A percentile compares a stretch with the other conserved stretches of the same genome.
These are phyloP conservation scores for Cylloceria caligata DNA, from an alignment of 2,888 invertebrate genomes.

Conservation along the genomic window DNA sequence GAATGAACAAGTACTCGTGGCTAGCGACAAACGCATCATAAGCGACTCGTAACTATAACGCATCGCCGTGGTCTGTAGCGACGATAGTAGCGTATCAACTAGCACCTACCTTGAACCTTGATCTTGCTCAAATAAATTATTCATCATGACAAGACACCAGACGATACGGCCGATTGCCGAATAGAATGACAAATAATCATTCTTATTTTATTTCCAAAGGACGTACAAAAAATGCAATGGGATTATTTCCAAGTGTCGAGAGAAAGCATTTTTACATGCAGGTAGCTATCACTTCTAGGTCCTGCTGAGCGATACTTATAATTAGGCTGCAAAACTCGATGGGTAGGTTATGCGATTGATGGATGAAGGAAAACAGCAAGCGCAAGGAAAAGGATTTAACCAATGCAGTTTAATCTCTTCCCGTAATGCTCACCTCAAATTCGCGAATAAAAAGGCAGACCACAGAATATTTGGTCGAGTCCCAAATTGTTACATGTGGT, in stretches of 20 bases:
- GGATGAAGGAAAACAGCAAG: neutral
- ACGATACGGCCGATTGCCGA: constrained; percentile 9
- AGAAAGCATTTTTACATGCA: neutral
- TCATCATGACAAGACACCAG: constrained; percentile 17
- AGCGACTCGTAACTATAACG: neutral
- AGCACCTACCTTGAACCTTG: constrained; percentile 42
- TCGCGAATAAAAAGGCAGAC: neutral
- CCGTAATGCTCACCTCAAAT: neutral
- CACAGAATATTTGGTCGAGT: neutral
- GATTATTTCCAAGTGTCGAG: neutral
- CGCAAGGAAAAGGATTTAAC: neutral
- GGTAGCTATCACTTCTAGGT: neutral
- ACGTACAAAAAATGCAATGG: neutral
- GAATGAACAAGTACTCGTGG: constrained; percentile 1
- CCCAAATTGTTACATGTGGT: neutral
- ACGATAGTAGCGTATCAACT: constrained; percentile 3
- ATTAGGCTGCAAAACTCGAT: neutral
- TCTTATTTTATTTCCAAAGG: neutral
- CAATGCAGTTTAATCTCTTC: neutral
- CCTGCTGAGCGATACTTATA: neutral
- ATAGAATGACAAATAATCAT: constrained; percentile 16
- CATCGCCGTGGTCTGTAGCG: neutral
- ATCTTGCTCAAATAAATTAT: constrained; percentile 37
- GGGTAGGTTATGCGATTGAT: neutral
- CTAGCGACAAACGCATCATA: neutral